These are phyloP conservation scores for Crematogaster levior DNA, from an alignment of 2,888 invertebrate species.

Conservation along the genomic window DNA sequence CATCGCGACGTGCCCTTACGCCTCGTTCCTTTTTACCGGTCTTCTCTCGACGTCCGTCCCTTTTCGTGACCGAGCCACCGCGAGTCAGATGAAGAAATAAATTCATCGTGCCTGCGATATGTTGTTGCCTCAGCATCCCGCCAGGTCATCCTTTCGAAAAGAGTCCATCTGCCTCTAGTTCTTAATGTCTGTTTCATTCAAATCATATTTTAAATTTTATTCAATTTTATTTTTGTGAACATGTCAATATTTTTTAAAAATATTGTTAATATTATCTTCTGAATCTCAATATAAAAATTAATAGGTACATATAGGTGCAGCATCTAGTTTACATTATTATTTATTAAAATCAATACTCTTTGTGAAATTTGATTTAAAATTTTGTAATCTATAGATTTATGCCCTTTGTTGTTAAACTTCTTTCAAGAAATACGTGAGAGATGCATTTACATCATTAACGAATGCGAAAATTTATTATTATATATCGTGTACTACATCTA, in stretches of 20 bases:
- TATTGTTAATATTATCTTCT: background rate
- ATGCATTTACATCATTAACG: background rate
- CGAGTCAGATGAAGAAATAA: constrained; percentile 52
- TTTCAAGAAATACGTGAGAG: background rate
- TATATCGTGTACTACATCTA: background rate
- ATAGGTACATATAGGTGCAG: background rate
- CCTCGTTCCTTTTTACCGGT: constrained; percentile 55
- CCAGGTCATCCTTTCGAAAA: constrained; percentile 34
- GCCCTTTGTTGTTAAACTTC: background rate
- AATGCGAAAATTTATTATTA: background rate
- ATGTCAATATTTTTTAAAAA: background rate
- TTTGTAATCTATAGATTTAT: background rate
- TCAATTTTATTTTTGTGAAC: background rate
- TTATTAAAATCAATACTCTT: background rate
- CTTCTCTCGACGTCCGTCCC: constrained; percentile 20
- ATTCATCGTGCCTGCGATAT: constrained; percentile 46
- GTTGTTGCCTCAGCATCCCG: constrained; percentile 37
- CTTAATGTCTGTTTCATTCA: background rate
- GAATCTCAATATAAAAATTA: background rate
- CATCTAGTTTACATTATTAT: background rate
- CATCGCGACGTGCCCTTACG: constrained; percentile 58
- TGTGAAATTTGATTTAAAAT: background rate
- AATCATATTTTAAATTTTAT: too few relatives aligned
- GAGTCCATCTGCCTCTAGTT: constrained; percentile 23
- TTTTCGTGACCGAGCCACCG: constrained; percentile 40